Conservation (phyloP, 2,888 invertebrate species). For the Acanthosoma haemorrhoidale region DNA sequence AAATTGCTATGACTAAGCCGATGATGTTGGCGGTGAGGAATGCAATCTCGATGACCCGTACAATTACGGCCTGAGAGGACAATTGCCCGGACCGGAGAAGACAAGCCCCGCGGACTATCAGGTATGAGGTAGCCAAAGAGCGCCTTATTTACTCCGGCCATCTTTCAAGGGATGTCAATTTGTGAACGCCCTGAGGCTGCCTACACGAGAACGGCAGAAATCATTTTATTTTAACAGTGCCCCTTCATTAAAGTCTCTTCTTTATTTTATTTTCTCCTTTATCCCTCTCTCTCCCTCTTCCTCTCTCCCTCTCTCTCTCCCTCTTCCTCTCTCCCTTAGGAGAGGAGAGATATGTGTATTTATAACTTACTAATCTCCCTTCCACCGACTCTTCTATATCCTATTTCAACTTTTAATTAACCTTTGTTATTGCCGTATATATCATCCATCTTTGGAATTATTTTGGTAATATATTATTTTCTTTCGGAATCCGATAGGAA, state of each 20-base stretch:
- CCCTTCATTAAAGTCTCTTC: neutral
- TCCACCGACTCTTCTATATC: neutral
- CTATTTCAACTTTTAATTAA: constrained; percentile 9
- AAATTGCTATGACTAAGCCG: too few species aligned
- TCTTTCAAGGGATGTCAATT: neutral
- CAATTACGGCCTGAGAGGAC: too few species aligned
- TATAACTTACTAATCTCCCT: constrained; percentile 11
- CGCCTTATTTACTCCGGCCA: neutral
- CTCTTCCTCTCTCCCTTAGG: neutral
- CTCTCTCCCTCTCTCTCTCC: neutral
- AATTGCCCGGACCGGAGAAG: too few species aligned
- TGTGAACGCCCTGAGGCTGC: neutral
- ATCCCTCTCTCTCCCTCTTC: neutral
- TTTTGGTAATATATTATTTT: too few species aligned
- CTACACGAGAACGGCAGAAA: too few species aligned
- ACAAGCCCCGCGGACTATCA: neutral
- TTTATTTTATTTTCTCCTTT: neutral
- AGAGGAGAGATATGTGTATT: too few species aligned
- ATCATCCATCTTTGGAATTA: too few species aligned
- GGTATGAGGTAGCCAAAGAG: neutral
- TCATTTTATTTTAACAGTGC: neutral
- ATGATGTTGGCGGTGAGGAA: too few species aligned
- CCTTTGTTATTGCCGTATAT: constrained; percentile 9
- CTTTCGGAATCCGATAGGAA: too few species aligned
- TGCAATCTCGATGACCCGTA: too few species aligned